Base-by-base conservation (phyloP, 2,888 invertebrate species). In the Amiota minor region DNA sequence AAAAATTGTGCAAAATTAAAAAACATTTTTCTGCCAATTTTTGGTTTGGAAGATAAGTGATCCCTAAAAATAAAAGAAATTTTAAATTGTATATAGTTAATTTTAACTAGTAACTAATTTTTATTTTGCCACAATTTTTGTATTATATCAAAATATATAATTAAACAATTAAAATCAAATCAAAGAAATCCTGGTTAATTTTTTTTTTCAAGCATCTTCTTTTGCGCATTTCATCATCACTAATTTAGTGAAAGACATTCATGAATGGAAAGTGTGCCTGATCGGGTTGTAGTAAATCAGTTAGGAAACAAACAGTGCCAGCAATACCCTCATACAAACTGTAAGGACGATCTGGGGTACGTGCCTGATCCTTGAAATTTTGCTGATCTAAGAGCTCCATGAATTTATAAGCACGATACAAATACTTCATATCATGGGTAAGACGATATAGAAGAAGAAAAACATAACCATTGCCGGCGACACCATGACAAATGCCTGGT, bases 401-500 rank as follows among this genome's bases (percentile, higher is more conserved):
- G 91, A 96, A 97, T 80, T 92, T 91, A 70, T 92, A 90, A 0
- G 97, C 97, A 81, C 94, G 91, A 82, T 94, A 91, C n/a, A 95
- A 90, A 89, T 96, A 93, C 86, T 93, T 93, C 9, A 90, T 87
- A 77, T 96, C 93, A 10, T 92, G 91, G 11, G 96, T 96, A 71
- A 97, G 89, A 76, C 96, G 92, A 85, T 95, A 93, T 11, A 97
- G 89, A 0, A 96, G 89, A 59, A 97, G 89, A 81, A 96, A 95
- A 0, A 93, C 94, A 89, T 96, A 96, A 14, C 93, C 96, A 88
- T 93, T 96, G 53, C 96, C 96, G 18, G 95, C 94, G 0, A 96
- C 92, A 1, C 97, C 97, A 85, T 98, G 97, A 86, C 97, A 97
- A 75, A 97, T 93, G 0, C 97, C 96, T 11, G 97, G 96, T 0